Conservation (phyloP, 1,140 invertebrate genomes). For the Venturia canescens region DNA sequence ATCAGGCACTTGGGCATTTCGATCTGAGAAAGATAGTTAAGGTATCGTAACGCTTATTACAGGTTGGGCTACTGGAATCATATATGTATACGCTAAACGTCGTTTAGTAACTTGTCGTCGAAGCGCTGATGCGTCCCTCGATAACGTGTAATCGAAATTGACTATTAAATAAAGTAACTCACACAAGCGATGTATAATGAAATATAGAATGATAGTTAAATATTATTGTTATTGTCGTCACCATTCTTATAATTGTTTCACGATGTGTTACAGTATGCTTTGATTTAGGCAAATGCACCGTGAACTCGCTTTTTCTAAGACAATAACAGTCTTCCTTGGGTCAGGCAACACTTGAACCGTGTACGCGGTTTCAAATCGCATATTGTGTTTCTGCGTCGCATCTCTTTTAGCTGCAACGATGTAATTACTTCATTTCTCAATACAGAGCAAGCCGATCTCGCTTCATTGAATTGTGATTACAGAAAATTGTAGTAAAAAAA, state of each 20-base stretch:
- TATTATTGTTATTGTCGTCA: slow-evolving; percentile 32
- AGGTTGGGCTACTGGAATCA: slow-evolving; percentile 18
- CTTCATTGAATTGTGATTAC: background rate
- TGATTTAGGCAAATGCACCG: slow-evolving; percentile 35
- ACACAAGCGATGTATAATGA: slow-evolving; percentile 49
- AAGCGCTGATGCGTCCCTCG: background rate
- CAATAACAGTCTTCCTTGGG: slow-evolving; percentile 29
- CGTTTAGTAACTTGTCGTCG: slow-evolving; percentile 4
- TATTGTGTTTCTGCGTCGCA: background rate
- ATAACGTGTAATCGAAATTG: slow-evolving; percentile 42
- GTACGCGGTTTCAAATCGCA: slow-evolving; percentile 2
- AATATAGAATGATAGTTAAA: slow-evolving; percentile 46
- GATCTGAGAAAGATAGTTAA: slow-evolving; percentile 16
- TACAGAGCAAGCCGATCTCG: background rate
- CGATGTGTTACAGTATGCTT: too few species aligned
- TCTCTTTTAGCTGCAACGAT: background rate
- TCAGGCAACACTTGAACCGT: background rate
- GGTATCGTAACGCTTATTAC: slow-evolving; percentile 24
- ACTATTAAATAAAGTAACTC: slow-evolving; percentile 52
- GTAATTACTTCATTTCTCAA: background rate
- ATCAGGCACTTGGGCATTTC: slow-evolving; percentile 18
- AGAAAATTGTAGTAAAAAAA: slow-evolving; percentile 1
- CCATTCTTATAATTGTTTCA: background rate
- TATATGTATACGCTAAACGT: slow-evolving; percentile 39
- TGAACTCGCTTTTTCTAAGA: slow-evolving; percentile 17